phyloP scores from a whole-genome alignment of 1,140 invertebrate species.

The Monochamus saltuarius region DNA sequence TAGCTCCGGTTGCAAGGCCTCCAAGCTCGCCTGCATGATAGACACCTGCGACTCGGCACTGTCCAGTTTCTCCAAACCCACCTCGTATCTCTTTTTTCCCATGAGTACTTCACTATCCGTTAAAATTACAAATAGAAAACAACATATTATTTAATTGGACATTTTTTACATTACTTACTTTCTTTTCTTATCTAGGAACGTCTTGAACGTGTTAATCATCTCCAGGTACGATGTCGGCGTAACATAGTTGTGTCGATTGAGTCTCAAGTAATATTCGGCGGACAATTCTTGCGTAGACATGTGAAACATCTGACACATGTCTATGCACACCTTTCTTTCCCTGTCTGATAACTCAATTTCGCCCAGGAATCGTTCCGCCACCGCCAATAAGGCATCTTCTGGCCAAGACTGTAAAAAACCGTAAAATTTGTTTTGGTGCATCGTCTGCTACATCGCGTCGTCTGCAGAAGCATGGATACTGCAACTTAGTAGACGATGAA shows the following conservation, averaged over 20 bases:
- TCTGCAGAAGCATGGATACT: no score
- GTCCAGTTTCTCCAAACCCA: slow-evolving; percentile 84
- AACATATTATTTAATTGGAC: no score
- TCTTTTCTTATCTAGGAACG: slow-evolving; percentile 75
- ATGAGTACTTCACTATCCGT: neutral
- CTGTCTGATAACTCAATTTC: slow-evolving; percentile 78
- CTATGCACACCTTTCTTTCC: slow-evolving; percentile 71
- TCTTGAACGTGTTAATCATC: slow-evolving; percentile 88
- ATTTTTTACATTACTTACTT: slow-evolving; percentile 54
- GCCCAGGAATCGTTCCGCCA: slow-evolving; percentile 84
- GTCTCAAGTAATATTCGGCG: slow-evolving; percentile 67
- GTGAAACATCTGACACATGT: slow-evolving; percentile 91
- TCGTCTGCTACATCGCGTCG: no score
- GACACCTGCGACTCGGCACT: slow-evolving; percentile 80
- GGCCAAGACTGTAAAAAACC: slow-evolving; percentile 75
- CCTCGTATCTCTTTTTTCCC: slow-evolving; percentile 75
- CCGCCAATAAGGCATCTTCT: slow-evolving; percentile 86
- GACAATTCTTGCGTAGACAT: slow-evolving; percentile 79
- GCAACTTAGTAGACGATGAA: no score
- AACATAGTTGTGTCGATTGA: slow-evolving; percentile 83
- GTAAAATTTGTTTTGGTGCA: no score
- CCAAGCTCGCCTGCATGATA: slow-evolving; percentile 83
- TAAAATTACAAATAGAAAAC: neutral
- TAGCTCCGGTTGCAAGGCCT: slow-evolving; percentile 83
- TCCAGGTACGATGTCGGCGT: slow-evolving; percentile 94